A percentile compares a stretch with the other conserved stretches of the same genome.
phyloP scores from a whole-genome alignment of 2,797 vertebrate species.

The Fringilla coelebs region DNA sequence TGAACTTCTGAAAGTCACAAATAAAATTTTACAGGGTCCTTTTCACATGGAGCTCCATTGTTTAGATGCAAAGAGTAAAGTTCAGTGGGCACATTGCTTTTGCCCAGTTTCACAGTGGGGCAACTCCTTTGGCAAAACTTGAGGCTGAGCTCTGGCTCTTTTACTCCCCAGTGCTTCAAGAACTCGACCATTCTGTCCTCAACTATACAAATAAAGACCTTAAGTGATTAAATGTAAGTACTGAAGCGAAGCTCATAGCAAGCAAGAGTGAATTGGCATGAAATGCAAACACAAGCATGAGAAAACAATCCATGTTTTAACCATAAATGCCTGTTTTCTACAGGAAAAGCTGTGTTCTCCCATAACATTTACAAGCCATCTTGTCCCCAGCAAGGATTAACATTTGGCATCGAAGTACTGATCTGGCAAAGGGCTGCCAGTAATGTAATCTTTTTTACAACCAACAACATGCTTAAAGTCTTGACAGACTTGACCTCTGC shows the following conservation, averaged over 20 bases:
- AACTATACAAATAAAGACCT: slow-evolving; percentile 30
- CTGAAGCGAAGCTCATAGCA: not conserved
- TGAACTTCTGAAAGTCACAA: not conserved
- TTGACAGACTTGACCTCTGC: slow-evolving; percentile 53
- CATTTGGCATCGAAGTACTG: slow-evolving; percentile 73
- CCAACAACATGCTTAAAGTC: slow-evolving; percentile 58
- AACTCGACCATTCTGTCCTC: not conserved
- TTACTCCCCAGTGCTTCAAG: not conserved
- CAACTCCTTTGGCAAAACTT: not conserved
- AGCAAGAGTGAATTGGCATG: slow-evolving; percentile 54
- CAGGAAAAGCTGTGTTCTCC: slow-evolving; percentile 68
- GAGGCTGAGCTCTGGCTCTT: not conserved
- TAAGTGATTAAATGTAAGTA: slow-evolving; percentile 13
- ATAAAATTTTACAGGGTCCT: not conserved
- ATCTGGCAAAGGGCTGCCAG: slow-evolving; percentile 67
- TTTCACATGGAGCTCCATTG: not conserved
- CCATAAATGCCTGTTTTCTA: slow-evolving; percentile 67
- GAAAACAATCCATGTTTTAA: slow-evolving; percentile 64
- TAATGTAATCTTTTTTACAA: slow-evolving; percentile 73
- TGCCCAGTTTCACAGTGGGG: not conserved
- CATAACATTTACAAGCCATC: slow-evolving; percentile 76
- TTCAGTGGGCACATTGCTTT: not conserved
- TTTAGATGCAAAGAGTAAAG: not conserved
- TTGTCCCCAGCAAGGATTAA: slow-evolving; percentile 75
- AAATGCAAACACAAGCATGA: slow-evolving; percentile 67